phyloP scores from a whole-genome alignment of 2,113 vertebrate species.

The Coryphaenoides rupestris region DNA sequence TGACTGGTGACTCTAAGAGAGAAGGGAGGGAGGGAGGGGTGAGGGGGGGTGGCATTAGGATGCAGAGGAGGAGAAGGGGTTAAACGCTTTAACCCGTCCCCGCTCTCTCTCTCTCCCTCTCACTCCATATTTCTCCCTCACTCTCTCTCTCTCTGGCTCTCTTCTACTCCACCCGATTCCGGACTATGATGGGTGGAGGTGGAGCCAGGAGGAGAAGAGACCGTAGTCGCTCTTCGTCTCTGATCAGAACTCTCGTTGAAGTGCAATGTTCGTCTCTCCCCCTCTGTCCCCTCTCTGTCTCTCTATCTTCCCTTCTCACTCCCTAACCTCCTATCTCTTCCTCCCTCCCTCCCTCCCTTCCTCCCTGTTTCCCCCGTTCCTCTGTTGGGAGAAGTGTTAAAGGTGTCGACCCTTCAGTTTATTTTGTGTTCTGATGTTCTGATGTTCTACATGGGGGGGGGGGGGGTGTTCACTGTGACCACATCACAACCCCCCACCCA shows the following conservation, averaged over 20 bases:
- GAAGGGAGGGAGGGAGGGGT: background rate
- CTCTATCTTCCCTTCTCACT: conserved; percentile 21
- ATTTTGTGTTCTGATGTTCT: no score
- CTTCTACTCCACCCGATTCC: background rate
- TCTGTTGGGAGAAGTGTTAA: no score
- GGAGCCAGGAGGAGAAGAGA: conserved; percentile 4
- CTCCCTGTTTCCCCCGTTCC: no score
- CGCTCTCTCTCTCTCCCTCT: background rate
- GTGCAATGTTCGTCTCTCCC: conserved; percentile 7
- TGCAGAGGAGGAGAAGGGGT: background rate
- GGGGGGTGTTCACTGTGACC: no score
- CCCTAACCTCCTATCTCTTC: conserved; percentile 33
- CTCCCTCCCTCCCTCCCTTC: conserved; percentile 5
- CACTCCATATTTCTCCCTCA: no score
- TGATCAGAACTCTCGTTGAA: conserved; percentile 27
- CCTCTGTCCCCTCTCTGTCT: conserved; percentile 19
- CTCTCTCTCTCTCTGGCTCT: no score
- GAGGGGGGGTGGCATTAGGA: background rate
- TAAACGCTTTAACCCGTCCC: background rate
- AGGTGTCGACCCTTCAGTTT: no score
- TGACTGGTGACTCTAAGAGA: conserved; percentile 28
- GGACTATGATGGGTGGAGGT: background rate
- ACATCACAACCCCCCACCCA: conserved; percentile 22
- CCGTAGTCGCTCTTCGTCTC: conserved; percentile 36
- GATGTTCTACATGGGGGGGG: no score